Percentiles rank a stretch among this genome's conserved stretches.
These are phyloP conservation scores for Guaruba guarouba DNA, from an alignment of 2,113 vertebrate species.

Conservation along the genomic window DNA sequence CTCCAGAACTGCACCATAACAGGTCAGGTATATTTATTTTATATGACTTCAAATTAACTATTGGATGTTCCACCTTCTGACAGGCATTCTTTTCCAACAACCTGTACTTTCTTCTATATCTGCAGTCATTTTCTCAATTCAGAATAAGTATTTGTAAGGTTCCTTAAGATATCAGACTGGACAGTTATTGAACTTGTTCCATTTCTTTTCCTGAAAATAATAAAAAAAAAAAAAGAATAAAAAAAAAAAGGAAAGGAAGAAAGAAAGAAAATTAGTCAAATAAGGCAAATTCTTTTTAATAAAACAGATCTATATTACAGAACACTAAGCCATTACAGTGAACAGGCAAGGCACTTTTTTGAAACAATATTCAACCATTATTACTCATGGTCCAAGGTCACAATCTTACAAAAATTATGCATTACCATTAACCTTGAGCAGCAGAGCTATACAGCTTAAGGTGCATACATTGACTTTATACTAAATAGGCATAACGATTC, in stretches of 20 bases:
- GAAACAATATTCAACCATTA: slow-evolving; percentile 18
- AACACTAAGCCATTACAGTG: slow-evolving; percentile 27
- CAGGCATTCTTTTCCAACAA: slow-evolving; percentile 73
- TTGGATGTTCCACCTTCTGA: slow-evolving; percentile 72
- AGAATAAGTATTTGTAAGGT: slow-evolving; percentile 70
- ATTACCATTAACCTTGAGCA: neutral
- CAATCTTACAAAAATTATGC: neutral
- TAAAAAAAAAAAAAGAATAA: neutral
- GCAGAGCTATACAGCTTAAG: neutral
- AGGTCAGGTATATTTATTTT: slow-evolving; percentile 81
- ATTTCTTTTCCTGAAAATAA: slow-evolving; percentile 83
- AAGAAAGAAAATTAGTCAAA: neutral
- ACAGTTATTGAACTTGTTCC: slow-evolving; percentile 78
- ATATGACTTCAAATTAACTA: slow-evolving; percentile 69
- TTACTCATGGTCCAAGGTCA: neutral
- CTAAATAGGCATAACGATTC: neutral
- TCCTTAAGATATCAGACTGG: slow-evolving; percentile 78
- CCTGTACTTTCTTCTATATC: slow-evolving; percentile 73
- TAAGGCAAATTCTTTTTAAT: slow-evolving; percentile 18
- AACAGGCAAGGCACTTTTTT: neutral
- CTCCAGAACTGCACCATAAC: slow-evolving; percentile 86
- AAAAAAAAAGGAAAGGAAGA: neutral
- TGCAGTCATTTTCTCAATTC: slow-evolving; percentile 83
- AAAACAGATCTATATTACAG: neutral
- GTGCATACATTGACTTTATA: accelerated